These are phyloP conservation scores for Pardalotus punctatus DNA, from an alignment of 2,113 vertebrate species.

Conservation along the genomic window DNA sequence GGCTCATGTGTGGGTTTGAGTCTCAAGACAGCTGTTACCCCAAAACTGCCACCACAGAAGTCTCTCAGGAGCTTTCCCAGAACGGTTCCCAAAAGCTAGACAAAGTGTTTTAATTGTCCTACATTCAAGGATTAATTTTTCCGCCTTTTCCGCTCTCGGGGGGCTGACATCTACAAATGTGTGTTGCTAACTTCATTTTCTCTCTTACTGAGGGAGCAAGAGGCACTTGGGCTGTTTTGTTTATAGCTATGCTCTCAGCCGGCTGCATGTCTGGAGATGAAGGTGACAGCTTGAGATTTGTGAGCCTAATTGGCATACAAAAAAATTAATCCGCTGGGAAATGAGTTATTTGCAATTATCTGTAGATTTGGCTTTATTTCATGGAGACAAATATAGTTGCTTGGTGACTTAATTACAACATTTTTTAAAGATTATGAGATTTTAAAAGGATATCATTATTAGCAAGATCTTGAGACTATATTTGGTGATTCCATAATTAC, in stretches of 20 bases:
- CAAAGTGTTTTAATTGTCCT: neutral
- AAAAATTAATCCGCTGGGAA: conserved; percentile 38
- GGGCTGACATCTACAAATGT: conserved; percentile 10
- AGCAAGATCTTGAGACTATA: conserved; percentile 50
- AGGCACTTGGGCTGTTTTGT: conserved; percentile 30
- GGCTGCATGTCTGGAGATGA: conserved; percentile 43
- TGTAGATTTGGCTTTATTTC: conserved; percentile 67
- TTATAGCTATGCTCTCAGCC: conserved; percentile 14
- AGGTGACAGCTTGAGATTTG: conserved; percentile 68
- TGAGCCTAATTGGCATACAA: conserved; percentile 61
- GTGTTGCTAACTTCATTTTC: conserved; percentile 51
- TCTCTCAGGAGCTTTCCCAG: neutral
- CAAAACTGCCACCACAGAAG: neutral
- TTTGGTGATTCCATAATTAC: conserved; percentile 59
- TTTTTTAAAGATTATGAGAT: conserved; percentile 53
- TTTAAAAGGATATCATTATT: conserved; percentile 56
- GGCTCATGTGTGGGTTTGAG: neutral
- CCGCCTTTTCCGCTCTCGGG: neutral
- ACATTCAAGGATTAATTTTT: neutral
- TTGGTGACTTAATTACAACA: conserved; percentile 61
- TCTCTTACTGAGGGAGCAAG: neutral
- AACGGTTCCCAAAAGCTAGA: neutral
- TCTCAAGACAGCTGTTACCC: neutral
- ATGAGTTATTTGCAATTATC: conserved; percentile 63
- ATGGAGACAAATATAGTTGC: conserved; percentile 59